Evolutionary conservation across 2,113 vertebrate genomes (phyloP).

Genomic region (Pseudorasbora parva): DNA sequence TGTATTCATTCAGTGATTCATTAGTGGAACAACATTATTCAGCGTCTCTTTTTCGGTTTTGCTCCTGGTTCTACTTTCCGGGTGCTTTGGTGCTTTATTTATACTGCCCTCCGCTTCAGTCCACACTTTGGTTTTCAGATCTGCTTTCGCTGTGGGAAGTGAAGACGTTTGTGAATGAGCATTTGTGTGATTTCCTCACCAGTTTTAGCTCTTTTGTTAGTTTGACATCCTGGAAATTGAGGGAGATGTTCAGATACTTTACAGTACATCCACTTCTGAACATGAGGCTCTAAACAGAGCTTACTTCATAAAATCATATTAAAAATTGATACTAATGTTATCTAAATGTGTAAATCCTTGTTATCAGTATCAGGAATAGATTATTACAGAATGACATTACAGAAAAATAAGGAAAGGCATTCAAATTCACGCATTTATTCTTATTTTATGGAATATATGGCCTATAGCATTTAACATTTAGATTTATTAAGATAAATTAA

Average conservation of each 20-base stretch:
- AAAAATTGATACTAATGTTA: too few species aligned
- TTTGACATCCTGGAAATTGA: constrained; percentile 78
- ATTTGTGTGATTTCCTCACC: constrained; percentile 80
- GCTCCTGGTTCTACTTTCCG: constrained; percentile 48
- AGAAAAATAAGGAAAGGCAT: too few species aligned
- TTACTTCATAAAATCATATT: too few species aligned
- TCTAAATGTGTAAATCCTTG: too few species aligned
- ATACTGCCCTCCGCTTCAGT: constrained; percentile 83
- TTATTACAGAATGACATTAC: too few species aligned
- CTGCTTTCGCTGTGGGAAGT: constrained; percentile 78
- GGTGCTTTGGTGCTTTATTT: constrained; percentile 68
- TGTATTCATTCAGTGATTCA: constrained; percentile 33
- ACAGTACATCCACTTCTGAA: constrained; percentile 76
- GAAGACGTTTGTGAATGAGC: constrained; percentile 80
- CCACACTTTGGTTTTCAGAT: constrained; percentile 83
- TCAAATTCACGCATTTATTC: too few species aligned
- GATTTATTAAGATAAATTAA: neutral
- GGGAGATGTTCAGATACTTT: constrained; percentile 77
- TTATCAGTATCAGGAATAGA: too few species aligned
- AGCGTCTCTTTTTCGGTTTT: neutral
- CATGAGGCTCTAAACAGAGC: neutral
- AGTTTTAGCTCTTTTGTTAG: constrained; percentile 56
- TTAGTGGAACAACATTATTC: neutral
- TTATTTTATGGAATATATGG: neutral
- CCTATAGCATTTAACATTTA: neutral